phyloP scores from a whole-genome alignment of 2,113 vertebrate genomes.

The Pachyramphus minor region DNA sequence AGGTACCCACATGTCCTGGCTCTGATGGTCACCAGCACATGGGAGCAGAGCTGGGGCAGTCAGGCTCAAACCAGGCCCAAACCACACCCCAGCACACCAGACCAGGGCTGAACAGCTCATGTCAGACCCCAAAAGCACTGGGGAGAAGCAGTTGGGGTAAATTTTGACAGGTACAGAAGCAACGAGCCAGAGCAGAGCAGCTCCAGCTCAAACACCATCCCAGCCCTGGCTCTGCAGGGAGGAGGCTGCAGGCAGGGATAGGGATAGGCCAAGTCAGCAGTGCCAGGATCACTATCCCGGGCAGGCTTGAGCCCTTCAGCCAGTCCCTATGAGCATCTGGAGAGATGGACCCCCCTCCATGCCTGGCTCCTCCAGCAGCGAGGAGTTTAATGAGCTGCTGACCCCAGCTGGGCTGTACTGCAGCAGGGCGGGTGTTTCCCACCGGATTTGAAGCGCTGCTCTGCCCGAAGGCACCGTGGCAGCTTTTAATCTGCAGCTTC shows the following conservation, averaged over 20 bases:
- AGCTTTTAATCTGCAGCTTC: background rate
- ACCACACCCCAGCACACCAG: background rate
- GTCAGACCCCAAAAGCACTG: background rate
- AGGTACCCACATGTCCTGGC: rapidly evolving
- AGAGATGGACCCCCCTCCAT: background rate
- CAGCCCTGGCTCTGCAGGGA: background rate
- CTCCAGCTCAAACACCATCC: background rate
- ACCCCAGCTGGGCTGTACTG: background rate
- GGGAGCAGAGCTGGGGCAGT: background rate
- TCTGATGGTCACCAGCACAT: background rate
- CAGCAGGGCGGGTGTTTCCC: background rate
- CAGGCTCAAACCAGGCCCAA: background rate
- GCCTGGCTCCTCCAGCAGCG: rapidly evolving
- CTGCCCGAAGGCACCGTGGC: background rate
- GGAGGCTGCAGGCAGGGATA: background rate
- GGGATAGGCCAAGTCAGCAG: background rate
- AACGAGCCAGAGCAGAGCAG: rapidly evolving
- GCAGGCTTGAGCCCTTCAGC: background rate
- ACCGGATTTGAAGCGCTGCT: background rate
- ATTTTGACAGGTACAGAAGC: background rate
- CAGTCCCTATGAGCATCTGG: rapidly evolving
- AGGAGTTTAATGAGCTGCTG: conserved; percentile 9
- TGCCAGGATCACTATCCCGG: rapidly evolving
- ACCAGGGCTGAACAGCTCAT: background rate
- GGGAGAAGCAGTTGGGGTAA: rapidly evolving